These are phyloP conservation scores for Callaeas wilsoni DNA, from an alignment of 2,113 vertebrate species.

Conservation along the genomic window DNA sequence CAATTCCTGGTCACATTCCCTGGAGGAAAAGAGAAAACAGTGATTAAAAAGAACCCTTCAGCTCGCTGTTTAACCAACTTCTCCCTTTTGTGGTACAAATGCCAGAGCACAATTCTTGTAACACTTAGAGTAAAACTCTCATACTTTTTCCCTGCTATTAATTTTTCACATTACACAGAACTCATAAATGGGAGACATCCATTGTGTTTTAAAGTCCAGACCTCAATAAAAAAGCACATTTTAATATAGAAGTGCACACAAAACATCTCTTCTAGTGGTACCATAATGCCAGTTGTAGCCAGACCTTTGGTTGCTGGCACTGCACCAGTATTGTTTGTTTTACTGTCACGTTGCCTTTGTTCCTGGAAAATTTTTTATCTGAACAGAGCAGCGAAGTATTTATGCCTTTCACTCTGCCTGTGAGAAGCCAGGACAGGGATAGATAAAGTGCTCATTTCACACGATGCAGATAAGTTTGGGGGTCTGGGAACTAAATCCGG, in stretches of 20 bases:
- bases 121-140: neutral
- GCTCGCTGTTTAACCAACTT: neutral
- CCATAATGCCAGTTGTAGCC: neutral
- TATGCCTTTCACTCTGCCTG: neutral
- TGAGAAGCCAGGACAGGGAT: neutral
- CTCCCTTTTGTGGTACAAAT: neutral
- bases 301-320: neutral
- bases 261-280: neutral
- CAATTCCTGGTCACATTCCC: slow-evolving; percentile 90
- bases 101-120: neutral
- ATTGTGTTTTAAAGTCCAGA: neutral
- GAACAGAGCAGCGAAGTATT: neutral
- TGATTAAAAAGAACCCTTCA: neutral
- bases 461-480: neutral
- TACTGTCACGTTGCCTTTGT: neutral
- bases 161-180: neutral
- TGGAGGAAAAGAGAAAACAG: slow-evolving; percentile 19
- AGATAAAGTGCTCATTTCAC: neutral
- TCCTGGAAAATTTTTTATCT: neutral
- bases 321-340: neutral
- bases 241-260: neutral
- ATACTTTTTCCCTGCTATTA: neutral
- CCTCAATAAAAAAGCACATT: neutral
- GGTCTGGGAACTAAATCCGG: neutral
- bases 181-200: neutral